phyloP scores from a whole-genome alignment of 1,140 invertebrate species.

The Holcopasites calliopsidis region DNA sequence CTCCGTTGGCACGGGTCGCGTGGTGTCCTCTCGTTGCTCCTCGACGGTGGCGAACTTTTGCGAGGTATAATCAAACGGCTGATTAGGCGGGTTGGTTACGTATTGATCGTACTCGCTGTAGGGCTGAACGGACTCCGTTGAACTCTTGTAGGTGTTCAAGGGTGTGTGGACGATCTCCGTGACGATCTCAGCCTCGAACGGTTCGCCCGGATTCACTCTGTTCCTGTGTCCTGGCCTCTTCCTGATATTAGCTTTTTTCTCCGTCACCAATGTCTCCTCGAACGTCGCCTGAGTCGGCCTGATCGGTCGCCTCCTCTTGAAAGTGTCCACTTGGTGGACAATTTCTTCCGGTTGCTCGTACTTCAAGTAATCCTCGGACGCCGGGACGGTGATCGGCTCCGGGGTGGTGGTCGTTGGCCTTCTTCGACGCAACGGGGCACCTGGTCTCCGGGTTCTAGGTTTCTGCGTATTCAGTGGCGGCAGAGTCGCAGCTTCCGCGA shows the following conservation, averaged over 20 bases:
- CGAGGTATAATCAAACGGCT: constrained; percentile 46
- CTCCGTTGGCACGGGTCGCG: constrained; percentile 46
- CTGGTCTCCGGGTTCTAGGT: constrained; percentile 59
- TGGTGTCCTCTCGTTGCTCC: constrained; percentile 20
- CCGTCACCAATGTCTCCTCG: constrained; percentile 34
- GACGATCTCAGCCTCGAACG: constrained; percentile 57
- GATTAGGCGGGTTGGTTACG: constrained; percentile 36
- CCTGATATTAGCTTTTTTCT: constrained; percentile 52
- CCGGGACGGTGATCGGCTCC: constrained; percentile 31
- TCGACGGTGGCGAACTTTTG: constrained; percentile 12
- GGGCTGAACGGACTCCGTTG: constrained; percentile 3
- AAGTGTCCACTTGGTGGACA: constrained; percentile 33
- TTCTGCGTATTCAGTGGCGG: constrained; percentile 35
- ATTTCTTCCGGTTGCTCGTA: constrained; percentile 51
- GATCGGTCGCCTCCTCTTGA: constrained; percentile 36
- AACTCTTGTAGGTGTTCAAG: constrained; percentile 11
- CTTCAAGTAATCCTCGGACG: constrained; percentile 49
- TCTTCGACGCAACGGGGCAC: constrained; percentile 45
- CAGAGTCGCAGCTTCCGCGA: constrained; percentile 26
- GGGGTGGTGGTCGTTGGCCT: constrained; percentile 58
- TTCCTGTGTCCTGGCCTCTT: constrained; percentile 57
- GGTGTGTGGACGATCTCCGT: constrained; percentile 50
- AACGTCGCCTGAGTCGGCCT: constrained; percentile 33
- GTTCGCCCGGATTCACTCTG: constrained; percentile 54
- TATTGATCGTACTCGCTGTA: constrained; percentile 47